phyloP scores from a whole-genome alignment of 1,140 invertebrate genomes.

The Glomeris maerens region DNA sequence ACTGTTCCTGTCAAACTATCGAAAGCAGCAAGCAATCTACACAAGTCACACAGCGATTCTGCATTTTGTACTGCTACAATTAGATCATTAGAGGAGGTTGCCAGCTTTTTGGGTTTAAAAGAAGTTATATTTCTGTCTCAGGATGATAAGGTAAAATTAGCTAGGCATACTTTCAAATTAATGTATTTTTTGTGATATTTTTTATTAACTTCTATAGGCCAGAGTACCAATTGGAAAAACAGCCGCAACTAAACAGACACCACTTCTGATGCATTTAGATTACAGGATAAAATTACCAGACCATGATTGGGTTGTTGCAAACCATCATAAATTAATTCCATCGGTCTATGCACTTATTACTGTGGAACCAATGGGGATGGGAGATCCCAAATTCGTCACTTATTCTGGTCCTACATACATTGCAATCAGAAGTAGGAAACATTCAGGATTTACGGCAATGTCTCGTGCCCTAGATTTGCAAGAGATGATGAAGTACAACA shows the following conservation, averaged over 20 bases:
- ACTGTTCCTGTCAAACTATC: conserved; percentile 24
- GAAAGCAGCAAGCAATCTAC: conserved; percentile 17
- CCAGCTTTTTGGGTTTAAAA: conserved; percentile 18
- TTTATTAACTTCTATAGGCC: too few species aligned
- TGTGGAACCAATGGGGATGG: conserved; percentile 22
- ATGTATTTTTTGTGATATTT: too few species aligned
- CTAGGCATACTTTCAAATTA: too few species aligned
- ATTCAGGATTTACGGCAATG: conserved; percentile 21
- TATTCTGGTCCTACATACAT: conserved; percentile 32
- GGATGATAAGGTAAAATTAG: conserved; percentile 35
- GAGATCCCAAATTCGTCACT: conserved; percentile 21
- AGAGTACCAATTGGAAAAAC: conserved; percentile 30
- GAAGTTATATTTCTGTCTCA: conserved; percentile 22
- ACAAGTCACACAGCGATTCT: conserved; percentile 20
- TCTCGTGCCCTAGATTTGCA: conserved; percentile 28
- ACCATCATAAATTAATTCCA: too few species aligned
- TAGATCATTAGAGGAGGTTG: conserved; percentile 18
- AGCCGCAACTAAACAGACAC: conserved; percentile 30
- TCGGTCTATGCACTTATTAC: conserved; percentile 25
- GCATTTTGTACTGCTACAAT: conserved; percentile 20
- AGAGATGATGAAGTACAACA: too few species aligned
- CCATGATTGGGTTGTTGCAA: conserved; percentile 32
- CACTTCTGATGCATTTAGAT: conserved; percentile 30
- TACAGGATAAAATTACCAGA: conserved; percentile 29
- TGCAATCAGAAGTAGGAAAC: conserved; percentile 28